Percentiles rank a stretch among this genome's conserved stretches.
Evolutionary conservation across 2,797 vertebrate species (phyloP).

Genomic region (Psittacula echo): DNA sequence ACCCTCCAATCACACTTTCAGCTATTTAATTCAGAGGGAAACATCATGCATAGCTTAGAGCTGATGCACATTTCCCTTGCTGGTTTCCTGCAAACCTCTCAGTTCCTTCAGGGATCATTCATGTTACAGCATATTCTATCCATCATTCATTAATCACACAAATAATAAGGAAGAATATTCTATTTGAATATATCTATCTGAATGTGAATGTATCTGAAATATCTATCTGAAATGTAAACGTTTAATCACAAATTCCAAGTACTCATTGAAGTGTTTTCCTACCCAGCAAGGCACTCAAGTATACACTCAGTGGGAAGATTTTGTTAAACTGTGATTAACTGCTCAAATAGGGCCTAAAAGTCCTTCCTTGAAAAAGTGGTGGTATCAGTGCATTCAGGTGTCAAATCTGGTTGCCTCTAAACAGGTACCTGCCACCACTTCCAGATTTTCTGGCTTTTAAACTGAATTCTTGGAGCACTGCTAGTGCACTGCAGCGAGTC

Average conservation of each 20-base stretch:
- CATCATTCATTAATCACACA: background rate
- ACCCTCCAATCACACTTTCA: background rate
- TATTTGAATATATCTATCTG: background rate
- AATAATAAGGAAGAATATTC: background rate
- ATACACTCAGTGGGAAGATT: background rate
- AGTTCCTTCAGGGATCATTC: constrained; percentile 15
- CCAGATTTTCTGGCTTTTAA: background rate
- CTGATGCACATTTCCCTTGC: constrained; percentile 43
- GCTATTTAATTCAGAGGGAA: constrained; percentile 36
- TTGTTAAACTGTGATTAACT: background rate
- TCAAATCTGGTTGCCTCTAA: background rate
- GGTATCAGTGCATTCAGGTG: background rate
- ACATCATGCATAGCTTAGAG: constrained; percentile 38
- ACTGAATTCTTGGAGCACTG: background rate
- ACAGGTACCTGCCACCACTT: background rate
- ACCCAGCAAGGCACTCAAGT: background rate
- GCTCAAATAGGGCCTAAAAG: background rate
- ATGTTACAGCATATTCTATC: background rate
- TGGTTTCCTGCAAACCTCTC: constrained; percentile 30
- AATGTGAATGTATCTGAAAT: background rate
- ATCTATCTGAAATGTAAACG: background rate
- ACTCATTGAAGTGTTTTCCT: background rate
- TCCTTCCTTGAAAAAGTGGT: background rate
- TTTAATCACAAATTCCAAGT: background rate
- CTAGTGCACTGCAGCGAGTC: background rate